phyloP scores from a whole-genome alignment of 2,888 invertebrate genomes.

The Polydrusus pterygomalis region DNA sequence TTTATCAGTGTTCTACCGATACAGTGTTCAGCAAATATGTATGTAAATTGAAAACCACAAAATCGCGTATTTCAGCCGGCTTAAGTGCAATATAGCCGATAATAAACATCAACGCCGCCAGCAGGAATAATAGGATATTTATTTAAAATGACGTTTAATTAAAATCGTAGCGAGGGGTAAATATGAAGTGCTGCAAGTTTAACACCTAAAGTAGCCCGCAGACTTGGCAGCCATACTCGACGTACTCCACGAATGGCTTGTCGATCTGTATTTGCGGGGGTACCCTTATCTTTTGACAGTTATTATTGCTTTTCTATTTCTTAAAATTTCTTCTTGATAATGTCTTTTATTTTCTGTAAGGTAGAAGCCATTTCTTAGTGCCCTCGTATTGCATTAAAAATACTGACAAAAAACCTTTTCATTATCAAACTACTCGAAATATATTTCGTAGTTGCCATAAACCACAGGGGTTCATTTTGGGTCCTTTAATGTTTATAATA shows the following conservation, averaged over 20 bases:
- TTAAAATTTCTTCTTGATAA: too few species aligned
- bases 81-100: conserved; percentile 8
- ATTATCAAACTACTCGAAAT: conserved; percentile 34
- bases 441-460: conserved; percentile 37
- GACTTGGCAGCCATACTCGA: too few species aligned
- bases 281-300: too few species aligned
- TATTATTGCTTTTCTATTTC: too few species aligned
- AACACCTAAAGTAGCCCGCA: too few species aligned
- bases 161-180: conserved; percentile 43
- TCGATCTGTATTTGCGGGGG: too few species aligned
- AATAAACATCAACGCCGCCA: conserved; percentile 16
- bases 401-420: too few species aligned
- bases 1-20: neutral
- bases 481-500: too few species aligned
- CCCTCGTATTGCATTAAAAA: too few species aligned
- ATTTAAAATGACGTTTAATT: conserved; percentile 55
- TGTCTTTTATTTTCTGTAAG: too few species aligned
- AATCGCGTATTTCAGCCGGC: conserved; percentile 3
- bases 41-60: conserved; percentile 8
- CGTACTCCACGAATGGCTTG: too few species aligned
- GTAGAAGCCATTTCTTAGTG: neutral
- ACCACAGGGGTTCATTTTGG: too few species aligned
- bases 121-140: conserved; percentile 13
- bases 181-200: conserved; percentile 43
- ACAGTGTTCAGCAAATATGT: neutral